These are phyloP conservation scores for Suillia variegata DNA, from an alignment of 2,888 invertebrate species.

Conservation along the genomic window DNA sequence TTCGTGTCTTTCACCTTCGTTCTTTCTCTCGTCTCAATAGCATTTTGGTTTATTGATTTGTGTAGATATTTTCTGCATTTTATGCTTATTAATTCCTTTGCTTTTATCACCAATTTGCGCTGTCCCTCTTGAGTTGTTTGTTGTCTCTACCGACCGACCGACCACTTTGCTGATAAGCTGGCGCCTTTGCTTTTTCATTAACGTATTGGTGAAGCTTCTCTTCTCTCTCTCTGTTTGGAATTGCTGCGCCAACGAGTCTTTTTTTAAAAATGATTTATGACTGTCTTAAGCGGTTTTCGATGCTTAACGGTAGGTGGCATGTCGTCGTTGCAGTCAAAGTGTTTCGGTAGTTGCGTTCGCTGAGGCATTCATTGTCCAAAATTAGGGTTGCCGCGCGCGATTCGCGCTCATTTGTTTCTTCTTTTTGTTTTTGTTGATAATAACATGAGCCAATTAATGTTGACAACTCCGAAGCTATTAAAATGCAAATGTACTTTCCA, in stretches of 20 bases:
- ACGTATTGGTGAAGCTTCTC: constrained; percentile 10
- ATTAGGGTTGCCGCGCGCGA: not conserved
- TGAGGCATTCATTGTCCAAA: too few relatives aligned
- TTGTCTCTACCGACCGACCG: constrained; percentile 50
- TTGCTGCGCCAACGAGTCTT: not conserved
- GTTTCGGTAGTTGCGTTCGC: not conserved
- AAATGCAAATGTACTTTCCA: not conserved
- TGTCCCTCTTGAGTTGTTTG: constrained; percentile 38
- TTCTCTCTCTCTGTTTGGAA: constrained; percentile 3
- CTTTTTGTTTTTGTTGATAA: not conserved
- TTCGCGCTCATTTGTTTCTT: not conserved
- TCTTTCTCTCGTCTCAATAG: not conserved
- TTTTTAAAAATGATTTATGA: constrained; percentile 9
- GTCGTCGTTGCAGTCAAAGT: not conserved
- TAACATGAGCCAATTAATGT: constrained; percentile 8
- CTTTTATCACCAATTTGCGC: constrained; percentile 32
- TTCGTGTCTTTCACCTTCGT: not conserved
- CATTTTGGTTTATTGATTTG: constrained; percentile 14
- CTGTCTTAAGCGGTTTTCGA: not conserved
- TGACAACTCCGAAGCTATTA: not conserved
- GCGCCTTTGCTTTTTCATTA: constrained; percentile 55
- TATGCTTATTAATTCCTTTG: constrained; percentile 28
- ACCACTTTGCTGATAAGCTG: constrained; percentile 55
- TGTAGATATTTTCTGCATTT: constrained; percentile 18
- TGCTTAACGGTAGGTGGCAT: constrained; percentile 9